These are phyloP conservation scores for Nymphalis c-album DNA, from an alignment of 2,888 invertebrate genomes.

Conservation along the genomic window DNA sequence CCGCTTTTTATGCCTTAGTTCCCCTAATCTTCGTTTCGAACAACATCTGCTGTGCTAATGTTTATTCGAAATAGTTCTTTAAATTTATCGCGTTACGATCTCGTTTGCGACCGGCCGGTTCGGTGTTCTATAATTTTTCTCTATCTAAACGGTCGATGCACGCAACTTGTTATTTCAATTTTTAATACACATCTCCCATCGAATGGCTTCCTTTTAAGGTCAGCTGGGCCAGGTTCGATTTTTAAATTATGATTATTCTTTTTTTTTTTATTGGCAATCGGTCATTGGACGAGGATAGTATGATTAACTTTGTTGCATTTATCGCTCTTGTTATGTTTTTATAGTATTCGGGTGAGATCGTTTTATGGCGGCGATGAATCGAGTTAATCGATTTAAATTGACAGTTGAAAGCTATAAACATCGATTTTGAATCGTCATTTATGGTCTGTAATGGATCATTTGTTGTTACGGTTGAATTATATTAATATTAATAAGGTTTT, in stretches of 20 bases:
- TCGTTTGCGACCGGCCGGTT: slow-evolving; percentile 62
- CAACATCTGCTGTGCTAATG: slow-evolving; percentile 76
- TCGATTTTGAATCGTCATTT: slow-evolving; percentile 12
- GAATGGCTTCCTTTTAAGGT: slow-evolving; percentile 70
- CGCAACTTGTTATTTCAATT: slow-evolving; percentile 69
- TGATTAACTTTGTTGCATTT: slow-evolving; percentile 10
- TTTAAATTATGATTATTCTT: slow-evolving; percentile 53
- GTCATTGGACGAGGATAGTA: slow-evolving; percentile 50
- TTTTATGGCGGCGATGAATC: slow-evolving; percentile 15
- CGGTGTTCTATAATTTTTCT: slow-evolving; percentile 60
- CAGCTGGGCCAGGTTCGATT: slow-evolving; percentile 51
- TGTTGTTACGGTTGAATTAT: slow-evolving; percentile 9
- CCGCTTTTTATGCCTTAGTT: slow-evolving; percentile 80
- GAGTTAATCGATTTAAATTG: slow-evolving; percentile 26
- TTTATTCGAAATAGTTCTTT: slow-evolving; percentile 76
- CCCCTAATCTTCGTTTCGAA: slow-evolving; percentile 80
- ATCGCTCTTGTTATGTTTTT: slow-evolving; percentile 23
- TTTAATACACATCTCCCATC: slow-evolving; percentile 72
- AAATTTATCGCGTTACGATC: slow-evolving; percentile 70
- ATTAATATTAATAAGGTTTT: slow-evolving; percentile 4
- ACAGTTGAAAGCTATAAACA: slow-evolving; percentile 2
- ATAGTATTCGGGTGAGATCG: slow-evolving; percentile 8
- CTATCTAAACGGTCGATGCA: slow-evolving; percentile 68
- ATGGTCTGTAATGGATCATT: slow-evolving; percentile 20
- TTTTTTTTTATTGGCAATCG: slow-evolving; percentile 53